A percentile compares a stretch with the other conserved stretches of the same genome.
phyloP scores from a whole-genome alignment of 2,797 vertebrate species.

The Micromesistius poutassou region DNA sequence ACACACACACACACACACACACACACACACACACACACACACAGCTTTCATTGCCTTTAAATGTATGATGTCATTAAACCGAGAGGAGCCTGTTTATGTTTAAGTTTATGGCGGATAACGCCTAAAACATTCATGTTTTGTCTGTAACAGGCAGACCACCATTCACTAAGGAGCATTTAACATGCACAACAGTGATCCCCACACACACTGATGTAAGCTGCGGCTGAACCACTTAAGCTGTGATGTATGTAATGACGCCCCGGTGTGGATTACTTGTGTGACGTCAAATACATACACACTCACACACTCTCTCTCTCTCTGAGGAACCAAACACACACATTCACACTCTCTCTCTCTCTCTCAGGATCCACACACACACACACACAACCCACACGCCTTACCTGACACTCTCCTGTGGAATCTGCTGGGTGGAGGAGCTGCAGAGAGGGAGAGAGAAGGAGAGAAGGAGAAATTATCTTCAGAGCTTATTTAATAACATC shows the following conservation, averaged over 20 bases:
- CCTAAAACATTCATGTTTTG: background rate
- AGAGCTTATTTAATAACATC: conserved; percentile 11
- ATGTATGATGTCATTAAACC: background rate
- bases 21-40: conserved; percentile 22
- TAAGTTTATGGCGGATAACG: no score
- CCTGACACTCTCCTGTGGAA: conserved; percentile 96
- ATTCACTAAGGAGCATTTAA: conserved; percentile 5
- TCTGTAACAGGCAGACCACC: no score
- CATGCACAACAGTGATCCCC: background rate
- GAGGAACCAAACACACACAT: background rate
- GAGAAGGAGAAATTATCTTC: conserved; percentile 29
- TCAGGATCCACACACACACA: conserved; percentile 18
- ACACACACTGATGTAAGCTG: conserved; percentile 20
- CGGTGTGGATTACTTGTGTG: conserved; percentile 57
- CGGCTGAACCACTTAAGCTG: conserved; percentile 28
- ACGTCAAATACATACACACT: conserved; percentile 57
- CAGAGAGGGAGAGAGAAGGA: conserved; percentile 47
- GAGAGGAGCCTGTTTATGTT: no score
- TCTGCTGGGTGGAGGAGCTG: conserved; percentile 89
- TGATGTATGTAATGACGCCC: conserved; percentile 37
- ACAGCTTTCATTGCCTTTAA: background rate
- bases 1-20: conserved; percentile 12
- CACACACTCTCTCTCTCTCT: conserved; percentile 15
- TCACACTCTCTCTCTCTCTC: no score
- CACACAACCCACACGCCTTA: conserved; percentile 55